Base-by-base conservation (phyloP, 1,140 invertebrate genomes). In the Chironomus tepperi region DNA sequence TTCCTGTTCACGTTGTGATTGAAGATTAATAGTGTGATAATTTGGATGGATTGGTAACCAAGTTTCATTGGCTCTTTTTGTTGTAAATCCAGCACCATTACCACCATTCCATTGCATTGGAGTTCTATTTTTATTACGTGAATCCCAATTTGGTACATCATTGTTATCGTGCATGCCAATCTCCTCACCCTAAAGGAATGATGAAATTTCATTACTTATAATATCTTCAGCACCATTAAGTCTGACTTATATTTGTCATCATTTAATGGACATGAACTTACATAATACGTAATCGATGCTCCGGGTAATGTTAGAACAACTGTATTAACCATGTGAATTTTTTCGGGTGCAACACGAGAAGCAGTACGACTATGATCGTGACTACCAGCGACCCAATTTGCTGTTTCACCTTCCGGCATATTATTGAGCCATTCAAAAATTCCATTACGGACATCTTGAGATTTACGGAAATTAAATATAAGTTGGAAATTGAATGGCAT, bases 331-430 rank as follows among this genome's bases (percentile, higher is more conserved):
- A 82, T 85, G 78, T 90, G 88, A 0, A 89, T 84, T 74, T 86
- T 77, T 21, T 86, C 82, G 0, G 76, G 73, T 15, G 85, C 84
- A 72, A 89, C 83, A 19, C 88, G 80, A 0, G 82, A 82, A 0
- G 85, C 85, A 1, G 89, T 78, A 74, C 90, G 82, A 16, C 86
- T 83, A 0, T 83, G 80, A 5, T 86, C 86, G 76, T 86, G 87
- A 75, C 90, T 93, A 64, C 91, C 91, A 80, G 91, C 88, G 81
- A 88, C 86, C 88, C 88, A 89, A 77, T 88, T 89, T 9, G 87
- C 77, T 9, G 79, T 79, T 5, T 80, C 77, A 74, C 82, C 79
- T 2, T 81, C 42, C 5, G 85, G 85, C 76, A 85, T 83, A 75
- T 84, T 84, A 15, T 83, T 82, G 34, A 86, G 76, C 79, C 84